A percentile compares a stretch with the other conserved stretches of the same genome.
These are phyloP conservation scores for Caenorhabditis sulstoni DNA, from an alignment of 2,888 invertebrate species.

Conservation along the genomic window DNA sequence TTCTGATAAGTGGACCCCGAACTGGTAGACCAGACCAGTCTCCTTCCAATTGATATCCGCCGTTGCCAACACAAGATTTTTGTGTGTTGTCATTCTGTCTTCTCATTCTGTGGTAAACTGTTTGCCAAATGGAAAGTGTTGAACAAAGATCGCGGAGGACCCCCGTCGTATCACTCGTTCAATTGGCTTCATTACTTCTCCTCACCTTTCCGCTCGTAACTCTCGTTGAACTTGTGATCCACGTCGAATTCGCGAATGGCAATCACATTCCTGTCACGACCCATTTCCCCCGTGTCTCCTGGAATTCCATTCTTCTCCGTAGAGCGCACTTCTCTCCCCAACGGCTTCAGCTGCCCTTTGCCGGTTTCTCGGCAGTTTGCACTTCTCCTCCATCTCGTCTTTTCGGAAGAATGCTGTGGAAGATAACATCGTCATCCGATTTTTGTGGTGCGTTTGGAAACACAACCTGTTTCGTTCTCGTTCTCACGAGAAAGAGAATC, in stretches of 20 bases:
- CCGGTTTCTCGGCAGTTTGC: conserved; percentile 26
- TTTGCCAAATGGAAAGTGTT: conserved; percentile 43
- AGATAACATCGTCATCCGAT: conserved; percentile 51
- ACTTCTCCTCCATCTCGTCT: conserved; percentile 29
- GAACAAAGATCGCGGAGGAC: conserved; percentile 40
- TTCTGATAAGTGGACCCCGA: conserved; percentile 27
- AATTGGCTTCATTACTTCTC: conserved; percentile 17
- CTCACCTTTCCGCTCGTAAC: not conserved
- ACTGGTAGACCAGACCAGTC: conserved; percentile 41
- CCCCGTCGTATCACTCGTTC: not conserved
- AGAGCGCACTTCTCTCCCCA: conserved; percentile 2
- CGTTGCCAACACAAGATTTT: not conserved
- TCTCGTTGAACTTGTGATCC: conserved; percentile 39
- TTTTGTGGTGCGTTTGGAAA: conserved; percentile 28
- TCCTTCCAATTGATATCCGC: conserved; percentile 28
- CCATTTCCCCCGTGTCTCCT: conserved; percentile 17
- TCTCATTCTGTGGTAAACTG: conserved; percentile 22
- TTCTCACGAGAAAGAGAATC: conserved; percentile 14
- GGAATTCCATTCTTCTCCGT: conserved; percentile 4
- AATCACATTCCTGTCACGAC: conserved; percentile 50
- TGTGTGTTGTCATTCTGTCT: not conserved
- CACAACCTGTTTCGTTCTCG: conserved; percentile 48
- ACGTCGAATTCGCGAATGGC: conserved; percentile 17
- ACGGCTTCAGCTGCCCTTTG: conserved; percentile 1
- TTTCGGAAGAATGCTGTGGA: conserved; percentile 19